Evolutionary conservation across 1,140 invertebrate genomes (phyloP), one percentile per base, ranked within the genome.

Genomic region (Drosophila parabipectinata): DNA sequence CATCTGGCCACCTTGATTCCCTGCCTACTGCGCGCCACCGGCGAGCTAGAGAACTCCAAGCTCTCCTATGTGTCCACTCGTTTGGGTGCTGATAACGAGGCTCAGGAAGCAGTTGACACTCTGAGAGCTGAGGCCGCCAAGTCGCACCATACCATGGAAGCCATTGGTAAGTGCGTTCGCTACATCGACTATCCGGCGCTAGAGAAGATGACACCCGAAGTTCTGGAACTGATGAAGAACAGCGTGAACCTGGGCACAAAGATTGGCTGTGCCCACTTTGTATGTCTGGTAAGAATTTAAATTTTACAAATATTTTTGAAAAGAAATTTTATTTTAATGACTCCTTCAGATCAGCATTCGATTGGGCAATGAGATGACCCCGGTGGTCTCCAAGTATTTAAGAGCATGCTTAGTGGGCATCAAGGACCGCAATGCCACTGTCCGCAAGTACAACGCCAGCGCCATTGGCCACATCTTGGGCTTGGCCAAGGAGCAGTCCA

Each of bases 401-500:
- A 93, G 94, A 8, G 95, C 94, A 18, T 93, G 98, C 48, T 92
- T 97, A 18, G 95, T 95, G 79, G 97, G 97, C 12, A 93, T 98
- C 30, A 95, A 95, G 48, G 97, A 98, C 93, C 94, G 97, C 54
- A 98, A 98, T 90, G 92, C 94, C 1, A 94, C 95, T 0, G 94
- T 98, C 3, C 94, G 97, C 61, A 98, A 97, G 92, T 95, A 96
- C 68, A 97, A 96, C 90, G 96, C 97, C 0, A 93, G 94, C 51
- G 95, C 96, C 12, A 95, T 98, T 54, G 98, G 97, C 0, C 95
- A 98, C 83, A 92, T 98, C n/a, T 95, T 97, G 3, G 95, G 96
- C 56, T 94, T 95, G 66, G 96, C 97, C n/a, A 98, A 98, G 92
- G 94, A 96, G 60, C 95, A 95, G 73, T 98, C 96, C 81, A 93